Evolutionary conservation across 1,140 invertebrate genomes (phyloP).

Genomic region (Capitella teleta): DNA sequence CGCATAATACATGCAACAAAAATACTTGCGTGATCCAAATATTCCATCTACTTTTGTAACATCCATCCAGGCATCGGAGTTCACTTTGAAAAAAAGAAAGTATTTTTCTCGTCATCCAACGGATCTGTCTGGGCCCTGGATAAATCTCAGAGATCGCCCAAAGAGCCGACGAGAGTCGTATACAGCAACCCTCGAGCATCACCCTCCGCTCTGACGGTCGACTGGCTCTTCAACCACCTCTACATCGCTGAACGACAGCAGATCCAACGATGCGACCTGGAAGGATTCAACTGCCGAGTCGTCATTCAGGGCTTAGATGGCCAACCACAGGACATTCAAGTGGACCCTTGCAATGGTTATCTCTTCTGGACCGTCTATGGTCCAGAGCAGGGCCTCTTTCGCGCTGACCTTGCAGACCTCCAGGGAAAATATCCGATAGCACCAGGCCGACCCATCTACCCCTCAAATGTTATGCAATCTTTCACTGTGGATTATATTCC

Average conservation of each 20-base stretch:
- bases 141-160: too few species aligned
- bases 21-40: too few species aligned
- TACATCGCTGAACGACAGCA: slow-evolving; percentile 59
- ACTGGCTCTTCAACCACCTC: slow-evolving; percentile 74
- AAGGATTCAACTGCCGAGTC: slow-evolving; percentile 52
- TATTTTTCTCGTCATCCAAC: too few species aligned
- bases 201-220: slow-evolving; percentile 56
- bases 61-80: too few species aligned
- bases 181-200: too few species aligned
- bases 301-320: slow-evolving; percentile 55
- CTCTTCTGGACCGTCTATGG: slow-evolving; percentile 65
- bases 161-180: too few species aligned
- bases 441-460: slow-evolving; percentile 10
- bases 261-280: slow-evolving; percentile 61
- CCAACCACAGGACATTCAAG: slow-evolving; percentile 63
- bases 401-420: slow-evolving; percentile 59
- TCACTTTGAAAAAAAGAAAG: too few species aligned
- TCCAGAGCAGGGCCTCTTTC: slow-evolving; percentile 56
- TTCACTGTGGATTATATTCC: slow-evolving; percentile 61
- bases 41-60: too few species aligned
- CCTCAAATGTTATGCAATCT: slow-evolving; percentile 41
- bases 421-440: slow-evolving; percentile 34
- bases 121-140: too few species aligned
- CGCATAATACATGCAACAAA: too few species aligned
- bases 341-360: slow-evolving; percentile 84